Evolutionary conservation across 2,113 vertebrate species (phyloP), one percentile per base, ranked within the genome.

Genomic region (Crotalus helleri): DNA sequence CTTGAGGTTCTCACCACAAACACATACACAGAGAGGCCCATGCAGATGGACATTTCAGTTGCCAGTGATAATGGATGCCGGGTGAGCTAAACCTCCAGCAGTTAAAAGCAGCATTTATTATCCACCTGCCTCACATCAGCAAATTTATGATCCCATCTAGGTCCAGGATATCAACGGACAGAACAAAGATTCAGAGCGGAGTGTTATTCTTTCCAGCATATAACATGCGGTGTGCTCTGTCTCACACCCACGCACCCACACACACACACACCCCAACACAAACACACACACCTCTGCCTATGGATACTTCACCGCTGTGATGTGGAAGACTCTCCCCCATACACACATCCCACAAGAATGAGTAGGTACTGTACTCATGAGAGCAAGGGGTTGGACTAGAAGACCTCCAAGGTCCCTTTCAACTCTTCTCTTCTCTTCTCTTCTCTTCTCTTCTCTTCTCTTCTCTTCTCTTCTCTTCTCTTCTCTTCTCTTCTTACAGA

Each of bases 31-130:
- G 64, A 74, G n/a, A 74, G 64, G n/a, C 94, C 21, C 89, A 59
- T 9, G 29, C 44, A 39, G 53, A 57, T 13, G 21, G 69, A 55
- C 39, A 11, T 93, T 94, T 91, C 96, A 94, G 93, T 96, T 96
- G 95, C 96, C 95, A 97, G 96, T 97, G 97, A 96, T 97, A 96
- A 97, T 96, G 96, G 96, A 96, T 93, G 91, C 96, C 95, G 92
- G 94, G 74, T 95, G 96, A 97, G 95, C 95, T 86, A 95, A 95
- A 96, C 95, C 29, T 53, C 33, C 90, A 91, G 53, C 44, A 46
- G 95, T 95, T 95, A 96, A 96, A 96, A 97, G 96, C 55, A 46
- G 95, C 93, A 90, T 96, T 97, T 96, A 96, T 96, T 95, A 97
- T 96, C 95, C 88, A 94, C 95, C 85, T 95, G 94, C 95, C 96